Conservation (phyloP, 2,888 invertebrate genomes). For the Amiota mariae region DNA sequence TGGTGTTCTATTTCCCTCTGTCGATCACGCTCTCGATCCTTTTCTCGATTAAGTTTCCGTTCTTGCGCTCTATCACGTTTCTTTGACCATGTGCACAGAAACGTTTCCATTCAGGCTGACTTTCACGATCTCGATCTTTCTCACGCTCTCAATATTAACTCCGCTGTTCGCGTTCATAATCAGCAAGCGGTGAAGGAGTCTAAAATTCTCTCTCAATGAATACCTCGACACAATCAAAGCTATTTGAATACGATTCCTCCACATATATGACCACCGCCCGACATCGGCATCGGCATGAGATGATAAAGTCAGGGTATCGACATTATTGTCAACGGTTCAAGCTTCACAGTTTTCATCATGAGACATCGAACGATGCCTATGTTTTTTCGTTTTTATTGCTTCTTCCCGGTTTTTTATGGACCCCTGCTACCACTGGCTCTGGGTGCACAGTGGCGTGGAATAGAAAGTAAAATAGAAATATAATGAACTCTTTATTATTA, state of each 20-base stretch:
- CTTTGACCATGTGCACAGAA: constrained; percentile 36
- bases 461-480: too few relatives aligned
- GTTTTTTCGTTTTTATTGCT: constrained; percentile 72
- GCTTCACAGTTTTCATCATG: constrained; percentile 46
- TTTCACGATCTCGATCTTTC: constrained; percentile 37
- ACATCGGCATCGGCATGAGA: constrained; percentile 54
- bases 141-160: constrained; percentile 32
- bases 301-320: constrained; percentile 53
- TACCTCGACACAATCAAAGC: constrained; percentile 73
- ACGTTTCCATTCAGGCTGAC: constrained; percentile 42
- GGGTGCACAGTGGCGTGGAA: too few relatives aligned
- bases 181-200: constrained; percentile 65
- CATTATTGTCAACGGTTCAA: not conserved
- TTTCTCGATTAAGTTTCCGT: constrained; percentile 26
- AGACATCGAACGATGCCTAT: constrained; percentile 64
- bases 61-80: constrained; percentile 33
- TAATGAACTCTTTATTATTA: constrained; percentile 68
- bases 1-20: constrained; percentile 37
- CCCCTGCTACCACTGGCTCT: too few relatives aligned
- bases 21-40: constrained; percentile 47
- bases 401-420: too few relatives aligned
- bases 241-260: constrained; percentile 73
- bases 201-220: constrained; percentile 64
- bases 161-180: constrained; percentile 50
- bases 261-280: constrained; percentile 64